Evolutionary conservation across 2,888 invertebrate species (phyloP).

Genomic region (Calliphora vomitoria): DNA sequence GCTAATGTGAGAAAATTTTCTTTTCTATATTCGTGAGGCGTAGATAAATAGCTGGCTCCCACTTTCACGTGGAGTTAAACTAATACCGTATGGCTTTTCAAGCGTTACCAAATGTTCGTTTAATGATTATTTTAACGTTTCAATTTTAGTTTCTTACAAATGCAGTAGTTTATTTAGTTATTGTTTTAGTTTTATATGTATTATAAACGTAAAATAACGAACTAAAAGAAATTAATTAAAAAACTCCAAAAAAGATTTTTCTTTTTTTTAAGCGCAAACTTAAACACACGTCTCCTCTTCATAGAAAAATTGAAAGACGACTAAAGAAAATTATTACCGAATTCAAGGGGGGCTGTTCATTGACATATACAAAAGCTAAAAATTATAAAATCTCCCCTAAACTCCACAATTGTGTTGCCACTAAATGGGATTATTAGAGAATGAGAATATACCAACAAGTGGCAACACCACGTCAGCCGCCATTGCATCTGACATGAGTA

Average conservation of each 20-base stretch:
- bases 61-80: slow-evolving; percentile 72
- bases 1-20: slow-evolving; percentile 61
- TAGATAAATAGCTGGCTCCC: slow-evolving; percentile 64
- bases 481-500: too few species aligned
- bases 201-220: slow-evolving; percentile 54
- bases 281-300: slow-evolving; percentile 70
- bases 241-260: slow-evolving; percentile 61
- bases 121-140: slow-evolving; percentile 36
- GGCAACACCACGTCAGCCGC: too few species aligned
- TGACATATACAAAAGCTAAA: background rate
- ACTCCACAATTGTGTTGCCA: too few species aligned
- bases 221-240: slow-evolving; percentile 64
- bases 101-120: slow-evolving; percentile 60
- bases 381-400: background rate
- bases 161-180: slow-evolving; percentile 46
- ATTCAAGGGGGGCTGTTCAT: background rate
- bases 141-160: slow-evolving; percentile 50
- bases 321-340: slow-evolving; percentile 46
- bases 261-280: slow-evolving; percentile 63
- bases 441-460: too few species aligned
- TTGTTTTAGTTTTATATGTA: slow-evolving; percentile 49
- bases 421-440: too few species aligned
- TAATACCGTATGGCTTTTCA: slow-evolving; percentile 55
- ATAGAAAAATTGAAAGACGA: slow-evolving; percentile 62
- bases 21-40: slow-evolving; percentile 72